These are phyloP conservation scores for Bibio marci DNA, from an alignment of 2,888 invertebrate genomes.

Conservation along the genomic window DNA sequence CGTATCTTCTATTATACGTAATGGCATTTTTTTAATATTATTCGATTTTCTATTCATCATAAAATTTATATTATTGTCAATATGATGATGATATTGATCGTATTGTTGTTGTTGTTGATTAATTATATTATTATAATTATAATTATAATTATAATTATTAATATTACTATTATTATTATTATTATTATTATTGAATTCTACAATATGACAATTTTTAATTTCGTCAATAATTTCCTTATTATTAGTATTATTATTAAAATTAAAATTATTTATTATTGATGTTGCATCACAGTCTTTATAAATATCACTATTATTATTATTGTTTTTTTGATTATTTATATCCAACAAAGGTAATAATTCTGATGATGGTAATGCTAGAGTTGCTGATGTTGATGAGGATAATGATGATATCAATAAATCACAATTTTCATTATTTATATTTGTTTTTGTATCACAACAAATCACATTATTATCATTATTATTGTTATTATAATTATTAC, in stretches of 20 bases:
- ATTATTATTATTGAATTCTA: constrained; percentile 7
- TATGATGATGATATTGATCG: constrained; percentile 1
- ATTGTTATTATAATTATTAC: not conserved
- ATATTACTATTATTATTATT: not conserved
- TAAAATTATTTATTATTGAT: not conserved
- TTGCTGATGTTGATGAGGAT: no score
- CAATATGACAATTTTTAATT: constrained; percentile 9
- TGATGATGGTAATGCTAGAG: not conserved
- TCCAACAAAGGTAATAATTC: not conserved
- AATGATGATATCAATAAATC: not conserved
- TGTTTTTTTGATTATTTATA: no score
- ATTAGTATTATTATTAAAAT: no score
- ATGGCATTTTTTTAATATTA: constrained; percentile 30
- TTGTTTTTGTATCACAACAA: constrained; percentile 25
- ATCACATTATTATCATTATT: not conserved
- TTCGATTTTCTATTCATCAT: constrained; percentile 30
- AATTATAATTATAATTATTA: constrained; percentile 9
- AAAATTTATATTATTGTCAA: no score
- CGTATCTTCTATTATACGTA: constrained; percentile 30
- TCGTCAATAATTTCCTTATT: constrained; percentile 2
- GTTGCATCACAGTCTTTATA: not conserved
- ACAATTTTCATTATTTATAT: not conserved
- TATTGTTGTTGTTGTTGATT: constrained; percentile 3
- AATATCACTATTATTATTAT: no score
- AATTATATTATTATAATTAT: constrained; percentile 11